phyloP scores from a whole-genome alignment of 2,113 vertebrate genomes.

The Colaptes auratus region DNA sequence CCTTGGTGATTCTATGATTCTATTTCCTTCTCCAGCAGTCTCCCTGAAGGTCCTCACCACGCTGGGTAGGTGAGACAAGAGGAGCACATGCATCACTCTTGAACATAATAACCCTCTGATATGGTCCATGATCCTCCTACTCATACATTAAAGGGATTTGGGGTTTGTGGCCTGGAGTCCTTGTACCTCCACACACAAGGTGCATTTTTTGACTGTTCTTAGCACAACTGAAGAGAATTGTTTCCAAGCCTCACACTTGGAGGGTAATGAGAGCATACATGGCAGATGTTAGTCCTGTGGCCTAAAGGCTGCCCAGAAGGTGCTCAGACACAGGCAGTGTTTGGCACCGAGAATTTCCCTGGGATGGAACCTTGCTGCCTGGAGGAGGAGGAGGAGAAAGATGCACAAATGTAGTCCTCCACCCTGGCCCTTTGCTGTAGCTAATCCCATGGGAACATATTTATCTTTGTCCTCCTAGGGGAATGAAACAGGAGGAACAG shows the following conservation, averaged over 20 bases:
- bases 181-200: neutral
- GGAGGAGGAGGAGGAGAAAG: neutral
- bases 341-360: neutral
- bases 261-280: rapidly evolving
- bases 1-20: too few species aligned
- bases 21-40: neutral
- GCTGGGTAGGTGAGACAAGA: neutral
- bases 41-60: neutral
- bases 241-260: neutral
- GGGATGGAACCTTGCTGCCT: neutral
- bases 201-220: neutral
- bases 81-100: neutral
- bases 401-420: neutral
- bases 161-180: neutral
- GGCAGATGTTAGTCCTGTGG: rapidly evolving
- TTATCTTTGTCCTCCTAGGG: neutral
- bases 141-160: neutral
- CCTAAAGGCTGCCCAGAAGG: neutral
- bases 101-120: neutral
- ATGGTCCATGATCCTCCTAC: neutral
- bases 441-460: neutral
- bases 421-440: neutral
- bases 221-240: neutral
- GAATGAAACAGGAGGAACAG: neutral
- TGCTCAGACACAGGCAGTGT: neutral